Base-by-base conservation (phyloP, 2,888 invertebrate genomes). In the Chrysolina americana region DNA sequence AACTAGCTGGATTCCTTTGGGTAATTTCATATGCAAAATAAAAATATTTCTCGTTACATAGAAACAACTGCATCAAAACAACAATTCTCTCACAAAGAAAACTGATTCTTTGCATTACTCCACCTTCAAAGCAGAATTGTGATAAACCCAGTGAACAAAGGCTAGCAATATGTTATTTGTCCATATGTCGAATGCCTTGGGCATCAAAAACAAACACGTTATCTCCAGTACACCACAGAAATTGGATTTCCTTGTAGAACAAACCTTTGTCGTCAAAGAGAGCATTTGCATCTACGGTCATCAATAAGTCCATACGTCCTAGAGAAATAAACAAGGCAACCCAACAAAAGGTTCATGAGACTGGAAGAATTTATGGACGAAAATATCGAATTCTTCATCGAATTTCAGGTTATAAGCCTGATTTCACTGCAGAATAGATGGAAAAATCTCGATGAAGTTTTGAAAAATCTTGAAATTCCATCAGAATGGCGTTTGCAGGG, bases 201-300 rank as follows among this genome's bases (percentile, higher is more conserved):
- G 70, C 70, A 53, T 28, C 62, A 53, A 59, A 73, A 62, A 66
- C 59, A 66, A 63, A 65, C 56, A 64, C 36, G 44, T 70, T 63
- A 44, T 41, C 41, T 47, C 50, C 28, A 73, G 65, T 65, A 65
- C 41, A 65, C 41, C n/a, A 13, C 68, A 68, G 78, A 70, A 75
- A 78, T 76, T 75, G 73, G 59, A 78, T 76, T 76, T 76, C 69
- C 74, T 73, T 65, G 72, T 71, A 70, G 50, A 68, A 71, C 73
- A 65, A 68, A 64, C 70, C 78, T 78, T 78, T 78, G 76, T 75
- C 66, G 78, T 75, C 62, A 69, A 72, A 63, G 28, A 65, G 65
- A 62, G 73, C 70, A 76, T 76, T 76, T 75, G 74, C 75, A 73
- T 73, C 68, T 48, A 59, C 73, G 68, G 65, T 62, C 65, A 65